Evolutionary conservation across 2,888 invertebrate species (phyloP).

Genomic region (Drosophila rellima): DNA sequence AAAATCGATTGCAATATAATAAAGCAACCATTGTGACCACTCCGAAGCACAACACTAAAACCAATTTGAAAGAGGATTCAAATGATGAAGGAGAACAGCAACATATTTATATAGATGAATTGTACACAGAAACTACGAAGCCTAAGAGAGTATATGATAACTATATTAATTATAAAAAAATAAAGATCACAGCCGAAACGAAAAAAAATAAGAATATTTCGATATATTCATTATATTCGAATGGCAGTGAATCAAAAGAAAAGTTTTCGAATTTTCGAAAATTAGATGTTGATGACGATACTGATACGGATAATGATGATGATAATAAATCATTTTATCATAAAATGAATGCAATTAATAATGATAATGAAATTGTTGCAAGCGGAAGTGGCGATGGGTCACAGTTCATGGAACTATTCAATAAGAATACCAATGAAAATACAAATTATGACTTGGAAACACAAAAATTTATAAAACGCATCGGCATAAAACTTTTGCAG

Average conservation of each 20-base stretch:
- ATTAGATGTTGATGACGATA: neutral
- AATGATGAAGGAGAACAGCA: neutral
- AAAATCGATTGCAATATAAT: neutral
- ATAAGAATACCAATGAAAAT: neutral
- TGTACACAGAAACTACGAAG: neutral
- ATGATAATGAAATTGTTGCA: neutral
- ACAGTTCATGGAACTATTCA: neutral
- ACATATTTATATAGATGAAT: constrained; percentile 14
- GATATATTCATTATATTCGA: neutral
- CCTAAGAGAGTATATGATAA: neutral
- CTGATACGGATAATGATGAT: neutral
- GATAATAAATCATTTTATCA: neutral
- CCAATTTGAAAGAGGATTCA: neutral
- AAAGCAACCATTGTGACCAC: neutral
- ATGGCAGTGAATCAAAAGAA: neutral
- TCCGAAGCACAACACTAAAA: neutral
- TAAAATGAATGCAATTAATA: neutral
- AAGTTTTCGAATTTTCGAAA: neutral
- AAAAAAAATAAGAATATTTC: neutral
- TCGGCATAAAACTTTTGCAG: neutral
- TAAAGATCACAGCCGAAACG: neutral
- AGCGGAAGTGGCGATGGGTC: constrained; percentile 12
- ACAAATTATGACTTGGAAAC: neutral
- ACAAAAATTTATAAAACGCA: constrained; percentile 2
- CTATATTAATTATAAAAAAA: neutral